A percentile compares a stretch with the other conserved stretches of the same genome.
Evolutionary conservation across 2,797 vertebrate genomes (phyloP).

Genomic region (Botia almorhae): DNA sequence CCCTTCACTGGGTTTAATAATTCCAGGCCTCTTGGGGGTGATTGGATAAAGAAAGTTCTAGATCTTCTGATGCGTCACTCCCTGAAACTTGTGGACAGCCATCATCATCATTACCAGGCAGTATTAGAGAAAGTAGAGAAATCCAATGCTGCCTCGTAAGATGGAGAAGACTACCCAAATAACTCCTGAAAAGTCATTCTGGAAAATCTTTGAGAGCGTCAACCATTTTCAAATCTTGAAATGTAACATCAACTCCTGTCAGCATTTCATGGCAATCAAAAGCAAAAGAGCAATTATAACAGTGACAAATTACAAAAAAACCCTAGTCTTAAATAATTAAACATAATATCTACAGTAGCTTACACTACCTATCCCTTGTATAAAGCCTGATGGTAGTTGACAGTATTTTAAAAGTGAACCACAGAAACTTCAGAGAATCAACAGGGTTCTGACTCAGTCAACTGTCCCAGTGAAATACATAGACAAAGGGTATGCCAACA

Average conservation of each 20-base stretch:
- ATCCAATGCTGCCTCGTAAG: conserved; percentile 99
- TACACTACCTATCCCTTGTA: neutral
- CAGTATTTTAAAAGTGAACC: conserved; percentile 28
- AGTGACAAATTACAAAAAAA: neutral
- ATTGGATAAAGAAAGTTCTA: conserved; percentile 5
- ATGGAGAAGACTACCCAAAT: conserved; percentile 88
- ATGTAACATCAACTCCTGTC: neutral
- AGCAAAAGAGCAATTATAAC: no score
- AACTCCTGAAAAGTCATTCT: conserved; percentile 1
- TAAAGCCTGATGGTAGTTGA: conserved; percentile 34
- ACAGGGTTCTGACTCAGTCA: conserved; percentile 29
- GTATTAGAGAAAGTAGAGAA: conserved; percentile 95
- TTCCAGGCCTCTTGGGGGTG: neutral
- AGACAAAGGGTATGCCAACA: conserved; percentile 43
- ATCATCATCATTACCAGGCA: conserved; percentile 99
- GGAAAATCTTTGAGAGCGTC: neutral
- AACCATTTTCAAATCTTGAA: neutral
- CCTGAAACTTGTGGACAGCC: conserved; percentile 77
- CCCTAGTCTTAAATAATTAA: neutral
- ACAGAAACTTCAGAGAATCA: conserved; percentile 48
- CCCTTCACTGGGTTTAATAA: conserved; percentile 56
- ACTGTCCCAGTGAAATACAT: conserved; percentile 36
- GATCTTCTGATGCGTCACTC: conserved; percentile 62
- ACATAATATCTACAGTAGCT: neutral
- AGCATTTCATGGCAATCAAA: neutral